Percentiles rank a stretch among this genome's conserved stretches.
These are phyloP conservation scores for Taurulus bubalis DNA, from an alignment of 2,113 vertebrate species.

Conservation along the genomic window DNA sequence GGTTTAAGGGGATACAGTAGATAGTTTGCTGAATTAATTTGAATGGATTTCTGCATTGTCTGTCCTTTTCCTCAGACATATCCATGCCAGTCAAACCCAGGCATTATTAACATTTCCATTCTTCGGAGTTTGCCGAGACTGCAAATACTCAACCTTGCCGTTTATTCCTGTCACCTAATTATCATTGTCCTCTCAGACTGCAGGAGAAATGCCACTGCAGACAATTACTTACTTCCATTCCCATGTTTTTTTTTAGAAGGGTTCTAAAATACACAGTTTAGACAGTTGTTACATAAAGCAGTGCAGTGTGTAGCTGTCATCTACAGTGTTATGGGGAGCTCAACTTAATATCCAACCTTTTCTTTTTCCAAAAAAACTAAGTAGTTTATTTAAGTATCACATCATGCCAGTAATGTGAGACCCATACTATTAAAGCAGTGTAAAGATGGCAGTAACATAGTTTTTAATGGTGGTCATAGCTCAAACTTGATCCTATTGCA, in stretches of 20 bases:
- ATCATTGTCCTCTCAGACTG: conserved; percentile 41
- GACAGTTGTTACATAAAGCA: conserved; percentile 4
- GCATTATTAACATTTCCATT: conserved; percentile 43
- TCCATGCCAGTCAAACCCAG: conserved; percentile 45
- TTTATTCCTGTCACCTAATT: conserved; percentile 61
- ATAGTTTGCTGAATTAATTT: conserved; percentile 46
- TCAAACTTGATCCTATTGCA: neutral
- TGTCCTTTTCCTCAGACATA: conserved; percentile 19
- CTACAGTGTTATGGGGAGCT: neutral
- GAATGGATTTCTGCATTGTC: conserved; percentile 43
- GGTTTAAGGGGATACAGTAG: conserved; percentile 8
- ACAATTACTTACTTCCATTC: conserved; percentile 19
- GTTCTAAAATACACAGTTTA: conserved; percentile 28
- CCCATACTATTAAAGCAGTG: neutral
- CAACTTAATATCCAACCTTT: neutral
- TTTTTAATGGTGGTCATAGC: neutral
- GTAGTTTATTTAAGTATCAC: conserved; percentile 5
- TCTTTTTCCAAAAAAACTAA: neutral
- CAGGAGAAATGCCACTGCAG: conserved; percentile 37
- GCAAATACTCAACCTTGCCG: conserved; percentile 27
- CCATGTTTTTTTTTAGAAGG: conserved; percentile 19
- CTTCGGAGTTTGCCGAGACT: conserved; percentile 24
- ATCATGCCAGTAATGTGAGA: conserved; percentile 9
- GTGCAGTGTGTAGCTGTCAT: neutral
- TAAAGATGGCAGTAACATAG: conserved; percentile 7